Base-by-base conservation (phyloP, 2,113 vertebrate genomes). In the Empidonax traillii region DNA sequence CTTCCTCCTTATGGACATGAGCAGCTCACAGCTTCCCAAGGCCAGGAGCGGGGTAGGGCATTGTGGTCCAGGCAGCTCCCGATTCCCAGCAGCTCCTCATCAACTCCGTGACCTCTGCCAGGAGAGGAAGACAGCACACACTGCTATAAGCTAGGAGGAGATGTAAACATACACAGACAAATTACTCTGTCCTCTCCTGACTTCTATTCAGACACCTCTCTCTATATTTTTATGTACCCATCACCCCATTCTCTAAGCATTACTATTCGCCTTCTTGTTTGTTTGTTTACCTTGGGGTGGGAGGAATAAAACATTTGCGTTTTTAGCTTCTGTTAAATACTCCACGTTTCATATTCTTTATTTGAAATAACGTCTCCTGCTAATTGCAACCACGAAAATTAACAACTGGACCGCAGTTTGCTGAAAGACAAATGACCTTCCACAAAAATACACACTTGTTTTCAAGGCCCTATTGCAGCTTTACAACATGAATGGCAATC, bases 1-100 rank as follows among this genome's bases (percentile, higher is more conserved):
- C 98, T 99, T 98, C 98, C 98, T 97, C 98, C 97, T 98, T 98
- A 98, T 98, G 98, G 98, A 98, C 99, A 99, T 98, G 98, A 98
- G 99, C 98, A 97, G 98, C 97, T 99, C 98, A 99, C 98, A 98
- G 91, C 97, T 98, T 98, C 97, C 98, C 97, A 97, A 98, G 98
- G 98, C 96, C 90, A 94, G 97, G 90, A 97, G 96, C 86, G 52
- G 97, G 96, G 94, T 78, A 97, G 97, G 97, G 97, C 99, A 99
- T 99, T 53, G 98, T 99, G 98, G 94, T 97, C 98, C 98, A 97
- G 97, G 97, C 91, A 92, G 96, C 82, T 92, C 95, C 94, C 73
- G 65, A 97, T 90, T 96, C 96, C 94, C 96, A 98, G 95, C 95
- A 95, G 94, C 94, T 97, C 94, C 95, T 96, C 97, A 97, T 97